These are phyloP conservation scores for Lucifuga dentata DNA, from an alignment of 2,113 vertebrate species.

Conservation along the genomic window DNA sequence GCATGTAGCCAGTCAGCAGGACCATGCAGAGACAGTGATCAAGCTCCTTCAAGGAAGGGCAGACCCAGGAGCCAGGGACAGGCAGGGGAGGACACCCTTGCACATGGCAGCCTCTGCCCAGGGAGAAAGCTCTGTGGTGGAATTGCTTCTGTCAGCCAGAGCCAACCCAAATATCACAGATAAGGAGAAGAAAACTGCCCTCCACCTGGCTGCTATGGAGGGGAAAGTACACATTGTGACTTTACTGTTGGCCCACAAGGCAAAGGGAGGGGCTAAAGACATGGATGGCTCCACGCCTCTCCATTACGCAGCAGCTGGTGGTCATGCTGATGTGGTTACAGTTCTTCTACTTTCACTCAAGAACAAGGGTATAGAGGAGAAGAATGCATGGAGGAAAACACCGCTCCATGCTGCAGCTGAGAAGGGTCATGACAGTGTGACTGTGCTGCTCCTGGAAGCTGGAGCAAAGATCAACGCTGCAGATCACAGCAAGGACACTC, in stretches of 20 bases:
- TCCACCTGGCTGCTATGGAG: slow-evolving; percentile 80
- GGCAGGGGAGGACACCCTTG: slow-evolving; percentile 77
- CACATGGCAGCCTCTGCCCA: slow-evolving; percentile 77
- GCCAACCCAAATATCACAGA: slow-evolving; percentile 76
- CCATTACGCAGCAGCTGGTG: slow-evolving; percentile 77
- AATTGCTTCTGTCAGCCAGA: slow-evolving; percentile 76
- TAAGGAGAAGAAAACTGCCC: slow-evolving; percentile 83
- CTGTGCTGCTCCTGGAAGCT: slow-evolving; percentile 67
- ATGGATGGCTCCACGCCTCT: slow-evolving; percentile 84
- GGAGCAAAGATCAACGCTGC: slow-evolving; percentile 79
- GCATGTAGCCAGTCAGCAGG: slow-evolving; percentile 76
- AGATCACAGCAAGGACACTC: slow-evolving; percentile 83
- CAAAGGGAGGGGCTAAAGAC: slow-evolving; percentile 80
- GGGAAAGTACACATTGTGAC: slow-evolving; percentile 60
- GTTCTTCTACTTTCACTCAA: slow-evolving; percentile 66
- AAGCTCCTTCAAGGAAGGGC: slow-evolving; percentile 78
- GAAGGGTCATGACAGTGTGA: slow-evolving; percentile 69
- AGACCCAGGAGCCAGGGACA: slow-evolving; percentile 74
- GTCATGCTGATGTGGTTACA: slow-evolving; percentile 62
- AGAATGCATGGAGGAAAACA: slow-evolving; percentile 85
- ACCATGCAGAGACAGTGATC: slow-evolving; percentile 65
- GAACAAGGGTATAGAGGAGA: slow-evolving; percentile 80
- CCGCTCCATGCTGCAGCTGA: slow-evolving; percentile 78
- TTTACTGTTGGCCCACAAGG: slow-evolving; percentile 72
- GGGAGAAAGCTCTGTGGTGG: slow-evolving; percentile 63